These are phyloP conservation scores for Tonatia bakeri DNA, from an alignment of 2,113 vertebrate genomes.

Conservation along the genomic window DNA sequence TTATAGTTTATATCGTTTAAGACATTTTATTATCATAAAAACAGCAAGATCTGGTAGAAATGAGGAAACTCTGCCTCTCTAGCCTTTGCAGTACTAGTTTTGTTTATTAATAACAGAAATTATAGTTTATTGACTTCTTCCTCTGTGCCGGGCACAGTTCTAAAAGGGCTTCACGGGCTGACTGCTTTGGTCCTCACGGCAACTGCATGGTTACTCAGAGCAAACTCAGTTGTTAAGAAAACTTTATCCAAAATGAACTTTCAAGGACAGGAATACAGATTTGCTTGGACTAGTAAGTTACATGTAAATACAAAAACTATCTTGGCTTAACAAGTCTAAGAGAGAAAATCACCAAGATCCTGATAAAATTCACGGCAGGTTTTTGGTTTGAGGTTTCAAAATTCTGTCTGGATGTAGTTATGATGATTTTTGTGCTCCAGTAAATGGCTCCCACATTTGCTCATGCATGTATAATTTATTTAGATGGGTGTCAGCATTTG, in stretches of 20 bases:
- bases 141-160: background rate
- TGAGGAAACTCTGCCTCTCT: background rate
- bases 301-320: background rate
- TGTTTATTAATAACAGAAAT: background rate
- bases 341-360: background rate
- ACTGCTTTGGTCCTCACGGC: background rate
- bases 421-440: conserved; percentile 16
- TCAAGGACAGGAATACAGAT: background rate
- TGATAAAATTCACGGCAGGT: background rate
- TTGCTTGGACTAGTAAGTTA: background rate
- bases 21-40: background rate
- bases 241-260: background rate
- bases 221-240: background rate
- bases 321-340: background rate
- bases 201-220: background rate
- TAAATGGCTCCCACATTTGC: conserved; percentile 71
- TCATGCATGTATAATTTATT: conserved; percentile 53
- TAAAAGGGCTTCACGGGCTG: background rate
- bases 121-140: background rate
- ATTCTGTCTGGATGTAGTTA: conserved; percentile 63
- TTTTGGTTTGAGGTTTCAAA: background rate
- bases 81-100: background rate
- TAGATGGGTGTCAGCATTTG: conserved; percentile 30
- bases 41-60: accelerated
- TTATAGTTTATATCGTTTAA: background rate